Conservation (phyloP, 2,888 invertebrate genomes). For the Notocelia uddmanniana region DNA sequence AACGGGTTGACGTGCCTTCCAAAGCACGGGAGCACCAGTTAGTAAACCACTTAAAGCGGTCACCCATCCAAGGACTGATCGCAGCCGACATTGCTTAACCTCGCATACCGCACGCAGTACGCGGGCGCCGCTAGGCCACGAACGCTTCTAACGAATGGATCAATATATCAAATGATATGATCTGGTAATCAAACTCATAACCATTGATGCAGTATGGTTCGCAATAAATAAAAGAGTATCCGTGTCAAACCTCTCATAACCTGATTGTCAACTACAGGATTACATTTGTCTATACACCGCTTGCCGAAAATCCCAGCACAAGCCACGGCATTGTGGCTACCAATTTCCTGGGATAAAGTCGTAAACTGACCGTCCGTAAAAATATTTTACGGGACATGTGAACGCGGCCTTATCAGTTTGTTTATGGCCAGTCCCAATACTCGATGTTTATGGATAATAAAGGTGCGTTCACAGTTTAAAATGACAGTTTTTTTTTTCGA, state of each 20-base stretch:
- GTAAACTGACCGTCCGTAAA: conserved; percentile 54
- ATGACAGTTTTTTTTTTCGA: conserved; percentile 23
- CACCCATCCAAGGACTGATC: too few species aligned
- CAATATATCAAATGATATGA: too few species aligned
- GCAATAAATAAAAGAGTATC: neutral
- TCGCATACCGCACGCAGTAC: too few species aligned
- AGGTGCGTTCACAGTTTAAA: conserved; percentile 38
- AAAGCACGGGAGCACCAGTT: too few species aligned
- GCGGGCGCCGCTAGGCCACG: too few species aligned
- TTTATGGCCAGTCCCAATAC: conserved; percentile 34
- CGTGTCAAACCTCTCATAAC: neutral
- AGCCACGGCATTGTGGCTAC: conserved; percentile 45
- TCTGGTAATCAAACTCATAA: too few species aligned
- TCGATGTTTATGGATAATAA: conserved; percentile 39
- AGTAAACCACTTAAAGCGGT: too few species aligned
- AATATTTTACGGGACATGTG: conserved; percentile 44
- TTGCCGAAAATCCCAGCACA: conserved; percentile 3
- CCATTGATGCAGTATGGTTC: neutral
- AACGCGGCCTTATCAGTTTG: conserved; percentile 45
- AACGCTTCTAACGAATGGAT: too few species aligned
- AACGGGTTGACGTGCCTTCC: too few species aligned
- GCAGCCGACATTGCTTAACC: too few species aligned
- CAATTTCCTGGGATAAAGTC: conserved; percentile 56
- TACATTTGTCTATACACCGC: neutral
- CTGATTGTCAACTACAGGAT: neutral